phyloP scores from a whole-genome alignment of 2,797 vertebrate species.

The Sebastes iracundus region DNA sequence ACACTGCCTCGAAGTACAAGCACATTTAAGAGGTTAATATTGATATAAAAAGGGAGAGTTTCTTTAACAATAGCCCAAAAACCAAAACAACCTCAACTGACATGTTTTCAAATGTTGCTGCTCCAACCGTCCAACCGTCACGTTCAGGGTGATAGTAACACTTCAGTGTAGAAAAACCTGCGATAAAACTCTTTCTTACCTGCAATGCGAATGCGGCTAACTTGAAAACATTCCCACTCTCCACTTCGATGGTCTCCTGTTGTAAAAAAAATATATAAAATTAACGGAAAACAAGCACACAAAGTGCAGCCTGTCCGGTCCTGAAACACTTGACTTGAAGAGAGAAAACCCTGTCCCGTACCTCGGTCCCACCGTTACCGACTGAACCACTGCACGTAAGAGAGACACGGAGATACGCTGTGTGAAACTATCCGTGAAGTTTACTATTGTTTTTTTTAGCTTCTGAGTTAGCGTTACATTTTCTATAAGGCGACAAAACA shows the following conservation, averaged over 20 bases:
- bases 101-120: slow-evolving; percentile 58
- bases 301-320: slow-evolving; percentile 13
- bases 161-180: slow-evolving; percentile 23
- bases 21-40: not conserved
- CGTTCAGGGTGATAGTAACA: slow-evolving; percentile 12
- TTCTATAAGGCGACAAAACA: not conserved
- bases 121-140: slow-evolving; percentile 37
- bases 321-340: slow-evolving; percentile 72
- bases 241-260: slow-evolving; percentile 93
- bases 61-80: slow-evolving; percentile 15
- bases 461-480: rapidly evolving
- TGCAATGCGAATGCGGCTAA: slow-evolving; percentile 94
- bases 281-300: not conserved
- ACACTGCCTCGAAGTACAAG: not conserved
- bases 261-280: slow-evolving; percentile 2
- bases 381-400: slow-evolving; percentile 79
- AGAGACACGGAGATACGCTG: not conserved
- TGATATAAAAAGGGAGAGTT: not conserved
- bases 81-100: not conserved
- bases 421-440: not conserved
- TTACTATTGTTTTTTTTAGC: not conserved
- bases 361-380: slow-evolving; percentile 82
- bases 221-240: slow-evolving; percentile 92
- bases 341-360: slow-evolving; percentile 70
- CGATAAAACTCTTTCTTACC: slow-evolving; percentile 84